Percentiles rank a stretch among this genome's conserved stretches.
phyloP scores from a whole-genome alignment of 1,140 invertebrate species.

The Formica selysi region DNA sequence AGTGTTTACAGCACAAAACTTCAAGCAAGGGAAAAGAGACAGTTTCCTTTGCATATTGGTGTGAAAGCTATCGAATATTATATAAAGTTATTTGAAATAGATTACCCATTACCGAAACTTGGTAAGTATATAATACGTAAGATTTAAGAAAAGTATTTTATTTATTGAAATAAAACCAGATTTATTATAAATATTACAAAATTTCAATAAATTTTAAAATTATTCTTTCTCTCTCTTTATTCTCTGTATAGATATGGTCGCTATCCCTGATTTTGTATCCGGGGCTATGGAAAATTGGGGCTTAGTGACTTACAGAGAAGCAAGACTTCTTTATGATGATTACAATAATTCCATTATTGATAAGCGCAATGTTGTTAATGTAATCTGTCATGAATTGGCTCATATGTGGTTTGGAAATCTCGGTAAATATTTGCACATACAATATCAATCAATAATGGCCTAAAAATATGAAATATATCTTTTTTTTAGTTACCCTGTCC shows the following conservation, averaged over 20 bases:
- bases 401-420: constrained; percentile 97
- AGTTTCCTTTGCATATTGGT: constrained; percentile 93
- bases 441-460: neutral
- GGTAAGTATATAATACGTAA: constrained; percentile 86
- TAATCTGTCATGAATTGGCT: constrained; percentile 96
- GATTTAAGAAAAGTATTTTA: neutral
- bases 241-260: constrained; percentile 92
- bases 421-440: constrained; percentile 85
- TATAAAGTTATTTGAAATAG: constrained; percentile 94
- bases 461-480: constrained; percentile 6
- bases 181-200: neutral
- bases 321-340: constrained; percentile 92
- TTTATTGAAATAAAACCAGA: constrained; percentile 22
- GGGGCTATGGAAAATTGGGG: constrained; percentile 99
- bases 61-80: constrained; percentile 94
- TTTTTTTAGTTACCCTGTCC: constrained; percentile 92
- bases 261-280: constrained; percentile 97
- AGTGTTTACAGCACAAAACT: constrained; percentile 91
- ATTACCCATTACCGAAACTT: constrained; percentile 95
- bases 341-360: constrained; percentile 90
- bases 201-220: neutral
- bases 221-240: neutral
- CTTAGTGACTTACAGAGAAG: constrained; percentile 94
- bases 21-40: constrained; percentile 91
- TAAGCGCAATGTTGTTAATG: constrained; percentile 92